phyloP scores from a whole-genome alignment of 30 jellyfish, hydroid and myxozoan genomes.

The Haliclystus octoradiatus region DNA sequence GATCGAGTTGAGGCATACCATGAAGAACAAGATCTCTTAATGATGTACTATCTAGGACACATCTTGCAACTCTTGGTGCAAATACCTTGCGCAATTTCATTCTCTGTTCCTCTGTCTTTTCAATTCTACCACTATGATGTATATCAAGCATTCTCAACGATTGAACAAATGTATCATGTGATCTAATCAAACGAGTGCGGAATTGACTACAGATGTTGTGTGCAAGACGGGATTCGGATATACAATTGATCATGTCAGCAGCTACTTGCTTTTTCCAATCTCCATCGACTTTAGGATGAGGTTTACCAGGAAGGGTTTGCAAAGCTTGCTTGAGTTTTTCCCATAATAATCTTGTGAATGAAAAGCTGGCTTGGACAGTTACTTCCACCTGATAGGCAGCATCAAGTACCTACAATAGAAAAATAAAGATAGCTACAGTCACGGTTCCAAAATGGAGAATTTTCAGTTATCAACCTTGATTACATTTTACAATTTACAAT shows the following conservation, averaged over 20 bases:
- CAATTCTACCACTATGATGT: conserved; percentile 91
- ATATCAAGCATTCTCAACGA: conserved; percentile 74
- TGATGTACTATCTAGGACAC: conserved; percentile 96
- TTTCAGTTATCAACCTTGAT: too few species aligned
- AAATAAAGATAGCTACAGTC: not conserved
- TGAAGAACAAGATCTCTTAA: conserved; percentile 83
- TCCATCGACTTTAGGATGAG: conserved; percentile 80
- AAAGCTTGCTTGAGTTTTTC: conserved; percentile 94
- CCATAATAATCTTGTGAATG: conserved; percentile 93
- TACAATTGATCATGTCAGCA: conserved; percentile 82
- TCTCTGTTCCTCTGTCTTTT: conserved; percentile 89
- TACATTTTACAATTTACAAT: too few species aligned
- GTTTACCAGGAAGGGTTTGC: conserved; percentile 93
- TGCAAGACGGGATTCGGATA: conserved; percentile 91
- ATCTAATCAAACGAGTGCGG: conserved; percentile 78
- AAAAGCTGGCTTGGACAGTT: conserved; percentile 96
- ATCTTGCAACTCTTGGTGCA: conserved; percentile 98
- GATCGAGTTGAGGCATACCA: conserved; percentile 98
- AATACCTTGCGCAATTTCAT: conserved; percentile 79
- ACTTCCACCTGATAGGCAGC: conserved; percentile 99
- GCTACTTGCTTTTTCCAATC: conserved; percentile 93
- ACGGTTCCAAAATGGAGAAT: not conserved
- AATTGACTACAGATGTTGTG: conserved; percentile 89
- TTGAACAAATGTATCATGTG: conserved; percentile 87
- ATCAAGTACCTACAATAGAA: conserved; percentile 62